phyloP scores from a whole-genome alignment of 2,113 vertebrate species.

The Lamprotornis superbus region DNA sequence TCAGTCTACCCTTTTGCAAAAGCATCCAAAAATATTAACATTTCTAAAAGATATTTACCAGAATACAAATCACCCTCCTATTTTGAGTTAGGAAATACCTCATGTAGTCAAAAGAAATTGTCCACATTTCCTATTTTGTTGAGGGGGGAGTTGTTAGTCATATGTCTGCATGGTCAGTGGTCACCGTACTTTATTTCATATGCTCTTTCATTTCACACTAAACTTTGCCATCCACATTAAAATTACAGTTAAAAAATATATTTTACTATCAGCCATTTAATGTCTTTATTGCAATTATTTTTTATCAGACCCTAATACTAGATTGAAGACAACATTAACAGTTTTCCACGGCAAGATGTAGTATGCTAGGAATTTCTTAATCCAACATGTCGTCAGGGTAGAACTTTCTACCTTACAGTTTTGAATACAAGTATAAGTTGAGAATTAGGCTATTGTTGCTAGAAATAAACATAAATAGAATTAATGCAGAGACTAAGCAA shows the following conservation, averaged over 20 bases:
- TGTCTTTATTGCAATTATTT: not conserved
- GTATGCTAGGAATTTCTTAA: not conserved
- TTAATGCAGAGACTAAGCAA: slow-evolving; percentile 4
- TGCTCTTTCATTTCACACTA: not conserved
- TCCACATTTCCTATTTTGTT: not conserved
- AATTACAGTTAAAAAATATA: not conserved
- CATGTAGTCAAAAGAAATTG: not conserved
- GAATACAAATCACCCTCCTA: not conserved
- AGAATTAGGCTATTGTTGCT: not conserved
- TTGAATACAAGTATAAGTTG: not conserved
- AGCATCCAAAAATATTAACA: not conserved
- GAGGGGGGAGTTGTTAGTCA: not conserved
- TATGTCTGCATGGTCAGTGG: not conserved
- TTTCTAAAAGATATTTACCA: not conserved
- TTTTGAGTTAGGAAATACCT: not conserved
- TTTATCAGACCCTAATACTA: not conserved
- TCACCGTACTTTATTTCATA: not conserved
- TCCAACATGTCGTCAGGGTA: not conserved
- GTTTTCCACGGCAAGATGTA: not conserved
- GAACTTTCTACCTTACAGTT: not conserved
- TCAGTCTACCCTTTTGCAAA: not conserved
- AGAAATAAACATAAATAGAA: slow-evolving; percentile 20
- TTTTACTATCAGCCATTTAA: not conserved
- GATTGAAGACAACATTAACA: not conserved
- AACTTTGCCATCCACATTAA: not conserved